phyloP scores from a whole-genome alignment of 2,113 vertebrate species.

The Fulica atra region DNA sequence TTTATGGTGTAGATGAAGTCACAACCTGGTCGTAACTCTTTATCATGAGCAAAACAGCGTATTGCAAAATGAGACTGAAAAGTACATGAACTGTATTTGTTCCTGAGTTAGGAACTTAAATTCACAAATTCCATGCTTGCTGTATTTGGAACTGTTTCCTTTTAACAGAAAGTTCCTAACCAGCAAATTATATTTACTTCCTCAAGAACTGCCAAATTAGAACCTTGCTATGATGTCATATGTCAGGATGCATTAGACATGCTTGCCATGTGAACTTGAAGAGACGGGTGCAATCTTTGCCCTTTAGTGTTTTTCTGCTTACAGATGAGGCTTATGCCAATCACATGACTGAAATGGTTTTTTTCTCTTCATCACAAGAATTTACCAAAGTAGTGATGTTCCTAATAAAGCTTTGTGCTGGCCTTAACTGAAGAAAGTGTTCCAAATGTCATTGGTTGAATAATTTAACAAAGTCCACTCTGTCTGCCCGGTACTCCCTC shows the following conservation, averaged over 20 bases:
- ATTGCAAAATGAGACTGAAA: neutral
- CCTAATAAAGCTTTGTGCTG: neutral
- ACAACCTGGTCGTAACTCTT: neutral
- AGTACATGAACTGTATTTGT: neutral
- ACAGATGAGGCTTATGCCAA: neutral
- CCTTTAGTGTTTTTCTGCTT: neutral
- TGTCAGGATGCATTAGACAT: neutral
- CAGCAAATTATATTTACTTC: neutral
- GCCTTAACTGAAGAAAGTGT: neutral
- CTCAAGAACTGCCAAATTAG: neutral
- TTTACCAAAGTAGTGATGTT: neutral
- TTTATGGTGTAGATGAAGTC: neutral
- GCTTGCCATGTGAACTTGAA: neutral
- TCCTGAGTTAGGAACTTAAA: neutral
- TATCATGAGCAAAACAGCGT: neutral
- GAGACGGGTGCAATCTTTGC: neutral
- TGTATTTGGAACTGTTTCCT: neutral
- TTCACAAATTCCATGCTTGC: neutral
- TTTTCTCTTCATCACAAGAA: neutral
- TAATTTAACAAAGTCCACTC: neutral
- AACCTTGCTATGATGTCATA: neutral
- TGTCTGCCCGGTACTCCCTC: accelerated
- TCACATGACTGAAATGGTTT: neutral
- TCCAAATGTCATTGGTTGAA: neutral
- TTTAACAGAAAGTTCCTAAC: neutral